phyloP scores from a whole-genome alignment of 2,113 vertebrate genomes.

The Phyllostomus discolor region DNA sequence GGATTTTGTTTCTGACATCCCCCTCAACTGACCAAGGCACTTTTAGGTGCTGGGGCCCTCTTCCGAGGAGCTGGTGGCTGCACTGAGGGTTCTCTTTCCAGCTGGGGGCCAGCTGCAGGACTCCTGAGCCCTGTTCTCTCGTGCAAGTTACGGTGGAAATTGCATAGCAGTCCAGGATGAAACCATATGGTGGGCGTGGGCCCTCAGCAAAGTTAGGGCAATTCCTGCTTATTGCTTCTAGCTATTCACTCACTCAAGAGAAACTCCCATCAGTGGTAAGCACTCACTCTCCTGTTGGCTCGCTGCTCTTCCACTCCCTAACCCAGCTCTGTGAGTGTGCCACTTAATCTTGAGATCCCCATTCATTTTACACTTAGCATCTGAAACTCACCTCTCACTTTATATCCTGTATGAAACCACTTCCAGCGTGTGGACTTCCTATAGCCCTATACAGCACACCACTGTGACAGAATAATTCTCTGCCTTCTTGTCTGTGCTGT shows the following conservation, averaged over 20 bases:
- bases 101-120: not conserved
- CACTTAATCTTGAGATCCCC: not conserved
- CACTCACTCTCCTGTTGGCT: rapidly evolving
- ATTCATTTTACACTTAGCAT: not conserved
- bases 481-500: not conserved
- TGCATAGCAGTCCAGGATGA: not conserved
- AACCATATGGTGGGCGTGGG: not conserved
- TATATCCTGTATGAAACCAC: not conserved
- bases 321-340: not conserved
- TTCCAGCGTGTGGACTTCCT: not conserved
- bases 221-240: not conserved
- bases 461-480: not conserved
- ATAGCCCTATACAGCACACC: rapidly evolving
- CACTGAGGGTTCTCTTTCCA: not conserved
- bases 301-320: not conserved
- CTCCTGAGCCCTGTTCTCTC: not conserved
- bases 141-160: not conserved
- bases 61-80: not conserved
- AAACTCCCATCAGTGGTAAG: not conserved
- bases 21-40: not conserved
- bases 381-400: not conserved
- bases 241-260: not conserved
- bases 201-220: not conserved
- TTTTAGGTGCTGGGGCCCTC: not conserved
- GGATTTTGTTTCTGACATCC: not conserved